Conservation (phyloP, 2,888 invertebrate species). For the Philonicus albiceps region DNA sequence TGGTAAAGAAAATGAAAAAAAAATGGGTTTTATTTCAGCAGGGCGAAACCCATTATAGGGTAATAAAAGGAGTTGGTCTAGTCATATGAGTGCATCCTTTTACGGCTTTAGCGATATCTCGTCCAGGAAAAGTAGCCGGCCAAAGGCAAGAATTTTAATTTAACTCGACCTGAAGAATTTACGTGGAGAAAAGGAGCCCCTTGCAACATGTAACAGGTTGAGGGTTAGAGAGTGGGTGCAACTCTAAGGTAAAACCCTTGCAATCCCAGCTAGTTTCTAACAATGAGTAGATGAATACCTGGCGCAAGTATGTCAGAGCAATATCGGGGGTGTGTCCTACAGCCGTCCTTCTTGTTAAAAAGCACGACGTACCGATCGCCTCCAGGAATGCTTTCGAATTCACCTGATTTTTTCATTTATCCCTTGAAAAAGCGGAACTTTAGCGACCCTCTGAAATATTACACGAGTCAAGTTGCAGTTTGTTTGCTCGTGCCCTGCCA, state of each 20-base stretch:
- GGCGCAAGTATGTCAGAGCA: not conserved
- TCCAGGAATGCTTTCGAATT: not conserved
- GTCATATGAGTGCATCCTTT: not conserved
- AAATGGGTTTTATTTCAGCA: not conserved
- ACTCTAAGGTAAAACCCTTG: not conserved
- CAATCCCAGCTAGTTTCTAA: not conserved
- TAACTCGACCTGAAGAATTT: slow-evolving; percentile 11
- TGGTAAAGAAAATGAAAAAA: not conserved
- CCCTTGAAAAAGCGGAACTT: not conserved
- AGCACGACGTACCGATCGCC: not conserved
- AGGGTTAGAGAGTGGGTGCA: not conserved
- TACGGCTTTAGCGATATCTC: not conserved
- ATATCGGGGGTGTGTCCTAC: not conserved
- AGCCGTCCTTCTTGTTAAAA: not conserved
- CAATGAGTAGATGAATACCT: not conserved
- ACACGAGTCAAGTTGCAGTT: not conserved
- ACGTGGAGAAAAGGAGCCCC: not conserved
- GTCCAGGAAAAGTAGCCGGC: not conserved
- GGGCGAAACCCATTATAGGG: not conserved
- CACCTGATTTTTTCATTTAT: not conserved
- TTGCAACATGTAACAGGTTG: not conserved
- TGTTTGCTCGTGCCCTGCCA: not conserved
- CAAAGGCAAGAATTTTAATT: slow-evolving; percentile 29
- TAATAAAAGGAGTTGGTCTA: not conserved
- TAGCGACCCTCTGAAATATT: not conserved